phyloP scores from a whole-genome alignment of 2,888 invertebrate species.

The Philereme transversata region DNA sequence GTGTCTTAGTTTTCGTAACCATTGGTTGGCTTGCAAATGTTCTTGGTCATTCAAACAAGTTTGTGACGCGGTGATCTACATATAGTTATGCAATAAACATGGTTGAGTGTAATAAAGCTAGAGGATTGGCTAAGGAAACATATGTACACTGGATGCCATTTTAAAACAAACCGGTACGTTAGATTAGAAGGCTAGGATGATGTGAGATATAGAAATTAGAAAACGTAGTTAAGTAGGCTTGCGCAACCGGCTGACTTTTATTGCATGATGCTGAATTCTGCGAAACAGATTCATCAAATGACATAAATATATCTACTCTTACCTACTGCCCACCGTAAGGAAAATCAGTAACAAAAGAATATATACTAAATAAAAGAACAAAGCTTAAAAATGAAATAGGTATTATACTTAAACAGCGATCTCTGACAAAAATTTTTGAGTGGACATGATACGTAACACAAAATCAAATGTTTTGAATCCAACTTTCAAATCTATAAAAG shows the following conservation, averaged over 20 bases:
- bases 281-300: conserved; percentile 2
- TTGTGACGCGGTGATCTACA: conserved; percentile 40
- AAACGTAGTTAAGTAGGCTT: conserved; percentile 9
- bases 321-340: too few species aligned
- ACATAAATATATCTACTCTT: too few species aligned
- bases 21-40: conserved; percentile 35
- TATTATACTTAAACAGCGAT: too few species aligned
- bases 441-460: too few species aligned
- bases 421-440: too few species aligned
- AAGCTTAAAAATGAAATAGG: too few species aligned
- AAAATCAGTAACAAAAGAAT: too few species aligned
- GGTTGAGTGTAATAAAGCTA: conserved; percentile 34
- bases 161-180: conserved; percentile 30
- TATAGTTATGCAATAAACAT: conserved; percentile 40
- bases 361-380: too few species aligned
- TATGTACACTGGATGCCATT: conserved; percentile 36
- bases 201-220: conserved; percentile 21
- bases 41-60: conserved; percentile 38
- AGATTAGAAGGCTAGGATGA: conserved; percentile 22
- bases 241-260: conserved; percentile 24
- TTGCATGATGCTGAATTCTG: conserved; percentile 14
- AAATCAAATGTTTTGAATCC: neutral
- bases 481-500: conserved; percentile 1
- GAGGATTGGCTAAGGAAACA: conserved; percentile 36
- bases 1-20: conserved; percentile 31